Evolutionary conservation across 2,113 vertebrate species (phyloP).

Genomic region (Ochotona princeps): DNA sequence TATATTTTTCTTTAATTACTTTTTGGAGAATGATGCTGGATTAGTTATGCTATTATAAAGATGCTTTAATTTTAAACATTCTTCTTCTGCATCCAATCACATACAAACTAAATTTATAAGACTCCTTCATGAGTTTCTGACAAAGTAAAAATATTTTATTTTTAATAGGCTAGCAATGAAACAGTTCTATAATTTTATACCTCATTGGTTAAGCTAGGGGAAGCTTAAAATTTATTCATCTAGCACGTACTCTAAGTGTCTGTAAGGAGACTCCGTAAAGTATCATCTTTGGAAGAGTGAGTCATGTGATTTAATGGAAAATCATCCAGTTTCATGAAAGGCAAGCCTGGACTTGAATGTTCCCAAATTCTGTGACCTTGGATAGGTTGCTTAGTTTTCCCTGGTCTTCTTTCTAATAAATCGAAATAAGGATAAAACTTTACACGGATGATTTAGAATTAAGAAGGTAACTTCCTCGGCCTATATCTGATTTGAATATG

Average conservation of each 20-base stretch:
- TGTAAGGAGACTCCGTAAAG: not conserved
- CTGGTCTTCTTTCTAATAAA: not conserved
- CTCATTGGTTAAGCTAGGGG: not conserved
- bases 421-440: not conserved
- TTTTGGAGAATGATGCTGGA: conserved; percentile 47
- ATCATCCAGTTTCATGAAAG: not conserved
- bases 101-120: conserved; percentile 35
- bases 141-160: not conserved
- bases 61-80: conserved; percentile 43
- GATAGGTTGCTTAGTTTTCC: not conserved
- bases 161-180: not conserved
- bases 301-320: not conserved
- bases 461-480: not conserved
- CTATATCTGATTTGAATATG: not conserved
- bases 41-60: conserved; percentile 54
- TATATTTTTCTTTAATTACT: conserved; percentile 59
- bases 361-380: not conserved
- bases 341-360: not conserved
- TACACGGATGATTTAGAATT: not conserved
- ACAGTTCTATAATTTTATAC: not conserved
- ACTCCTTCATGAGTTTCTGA: not conserved
- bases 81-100: not conserved
- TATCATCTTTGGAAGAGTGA: not conserved
- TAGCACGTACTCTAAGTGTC: not conserved
- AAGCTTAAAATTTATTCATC: not conserved